phyloP scores from a whole-genome alignment of 2,888 invertebrate species.

The Beris chalybata region DNA sequence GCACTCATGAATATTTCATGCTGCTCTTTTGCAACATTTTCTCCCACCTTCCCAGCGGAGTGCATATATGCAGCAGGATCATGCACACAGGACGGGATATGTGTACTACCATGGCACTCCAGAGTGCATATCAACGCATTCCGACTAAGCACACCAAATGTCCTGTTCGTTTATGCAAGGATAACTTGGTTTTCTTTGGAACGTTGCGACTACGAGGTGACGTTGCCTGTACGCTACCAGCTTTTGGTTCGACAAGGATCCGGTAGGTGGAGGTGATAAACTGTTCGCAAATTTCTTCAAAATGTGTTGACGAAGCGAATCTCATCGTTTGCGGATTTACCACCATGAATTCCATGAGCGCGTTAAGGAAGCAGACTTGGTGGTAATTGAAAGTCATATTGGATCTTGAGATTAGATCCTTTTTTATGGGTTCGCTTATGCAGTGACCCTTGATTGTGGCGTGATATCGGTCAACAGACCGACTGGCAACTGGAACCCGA shows the following conservation, averaged over 20 bases:
- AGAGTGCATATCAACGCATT: constrained; percentile 12
- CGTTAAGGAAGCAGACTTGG: background rate
- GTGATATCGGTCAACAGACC: too few species aligned
- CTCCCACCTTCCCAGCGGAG: constrained; percentile 6
- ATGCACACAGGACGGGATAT: too few species aligned
- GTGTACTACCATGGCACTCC: too few species aligned
- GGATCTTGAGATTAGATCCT: constrained; percentile 8
- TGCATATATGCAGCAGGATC: background rate
- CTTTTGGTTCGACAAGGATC: background rate
- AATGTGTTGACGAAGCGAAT: constrained; percentile 25
- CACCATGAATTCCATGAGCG: too few species aligned
- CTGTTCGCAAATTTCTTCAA: constrained; percentile 14
- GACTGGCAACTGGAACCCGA: too few species aligned
- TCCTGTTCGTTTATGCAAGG: constrained; percentile 19
- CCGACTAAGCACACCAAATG: background rate
- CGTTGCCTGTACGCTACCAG: too few species aligned
- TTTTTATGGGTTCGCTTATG: too few species aligned
- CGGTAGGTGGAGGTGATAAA: constrained; percentile 19
- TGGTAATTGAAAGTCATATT: constrained; percentile 24
- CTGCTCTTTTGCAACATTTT: constrained; percentile 27
- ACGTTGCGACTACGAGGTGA: background rate
- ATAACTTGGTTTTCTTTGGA: constrained; percentile 14
- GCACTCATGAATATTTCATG: constrained; percentile 30
- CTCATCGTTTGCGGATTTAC: constrained; percentile 1
- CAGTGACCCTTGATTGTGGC: too few species aligned